These are phyloP conservation scores for Herminia tarsipennalis DNA, from an alignment of 2,888 invertebrate species.

Conservation along the genomic window DNA sequence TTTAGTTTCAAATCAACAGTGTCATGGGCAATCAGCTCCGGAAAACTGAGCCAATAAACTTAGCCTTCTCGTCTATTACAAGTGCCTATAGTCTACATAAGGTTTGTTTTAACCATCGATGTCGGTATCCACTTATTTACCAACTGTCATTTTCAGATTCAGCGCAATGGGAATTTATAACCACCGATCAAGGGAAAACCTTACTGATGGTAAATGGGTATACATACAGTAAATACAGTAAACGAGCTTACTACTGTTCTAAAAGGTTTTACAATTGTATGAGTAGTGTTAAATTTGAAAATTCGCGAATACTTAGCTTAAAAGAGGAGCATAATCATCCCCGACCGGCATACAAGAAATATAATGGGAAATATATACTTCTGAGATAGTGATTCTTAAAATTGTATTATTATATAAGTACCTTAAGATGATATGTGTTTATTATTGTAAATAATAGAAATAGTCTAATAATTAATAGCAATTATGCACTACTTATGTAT, in stretches of 20 bases:
- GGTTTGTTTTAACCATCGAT: too few species aligned
- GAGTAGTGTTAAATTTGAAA: slow-evolving; percentile 6
- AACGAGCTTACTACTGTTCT: slow-evolving; percentile 9
- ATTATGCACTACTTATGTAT: too few species aligned
- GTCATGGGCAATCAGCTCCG: too few species aligned
- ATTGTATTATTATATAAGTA: neutral
- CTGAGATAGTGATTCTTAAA: neutral
- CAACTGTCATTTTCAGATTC: too few species aligned
- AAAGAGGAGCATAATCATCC: slow-evolving; percentile 8
- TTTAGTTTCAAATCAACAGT: too few species aligned
- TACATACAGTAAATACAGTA: slow-evolving; percentile 5
- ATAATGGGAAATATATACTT: neutral
- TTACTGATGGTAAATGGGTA: slow-evolving; percentile 33
- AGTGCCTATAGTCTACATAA: too few species aligned
- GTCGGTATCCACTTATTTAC: too few species aligned
- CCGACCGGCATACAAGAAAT: neutral
- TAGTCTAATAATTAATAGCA: too few species aligned
- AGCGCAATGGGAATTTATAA: slow-evolving; percentile 9
- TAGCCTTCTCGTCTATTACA: too few species aligned
- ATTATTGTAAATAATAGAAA: too few species aligned
- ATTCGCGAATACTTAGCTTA: neutral
- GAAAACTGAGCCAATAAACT: too few species aligned
- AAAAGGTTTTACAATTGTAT: slow-evolving; percentile 2
- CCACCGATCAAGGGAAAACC: slow-evolving; percentile 6
- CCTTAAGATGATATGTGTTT: too few species aligned